Evolutionary conservation across 1,140 invertebrate species (phyloP).

Genomic region (Metopolophium dirhodum): DNA sequence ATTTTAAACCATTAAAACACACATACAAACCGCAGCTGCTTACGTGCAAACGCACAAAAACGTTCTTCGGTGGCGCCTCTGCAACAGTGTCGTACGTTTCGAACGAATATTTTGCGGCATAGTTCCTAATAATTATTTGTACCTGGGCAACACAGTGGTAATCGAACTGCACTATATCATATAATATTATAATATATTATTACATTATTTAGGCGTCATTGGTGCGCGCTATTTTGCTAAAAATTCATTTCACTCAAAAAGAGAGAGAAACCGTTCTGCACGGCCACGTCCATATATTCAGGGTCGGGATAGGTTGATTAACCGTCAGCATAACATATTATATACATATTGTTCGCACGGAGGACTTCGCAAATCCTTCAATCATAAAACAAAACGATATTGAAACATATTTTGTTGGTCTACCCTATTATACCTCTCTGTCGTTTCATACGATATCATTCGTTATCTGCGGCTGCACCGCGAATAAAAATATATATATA

Average conservation of each 20-base stretch:
- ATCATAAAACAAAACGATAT: slow-evolving; percentile 18
- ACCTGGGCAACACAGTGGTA: neutral
- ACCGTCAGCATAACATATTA: neutral
- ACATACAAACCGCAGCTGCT: neutral
- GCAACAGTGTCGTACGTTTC: neutral
- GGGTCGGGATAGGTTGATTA: neutral
- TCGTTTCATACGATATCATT: neutral
- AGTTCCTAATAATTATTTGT: neutral
- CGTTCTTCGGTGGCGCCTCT: neutral
- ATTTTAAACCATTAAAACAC: neutral
- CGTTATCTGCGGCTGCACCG: neutral
- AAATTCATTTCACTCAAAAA: neutral
- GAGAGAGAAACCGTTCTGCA: neutral
- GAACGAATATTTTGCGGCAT: neutral
- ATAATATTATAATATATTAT: neutral
- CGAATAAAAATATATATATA: neutral
- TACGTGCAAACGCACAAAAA: neutral
- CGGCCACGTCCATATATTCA: neutral
- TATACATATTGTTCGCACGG: neutral
- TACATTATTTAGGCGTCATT: neutral
- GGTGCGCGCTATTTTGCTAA: neutral
- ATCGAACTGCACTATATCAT: neutral
- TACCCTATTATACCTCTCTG: neutral
- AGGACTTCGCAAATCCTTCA: neutral
- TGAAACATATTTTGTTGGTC: neutral